These are phyloP conservation scores for Diuraphis noxia DNA, from an alignment of 1,140 invertebrate species.

Conservation along the genomic window DNA sequence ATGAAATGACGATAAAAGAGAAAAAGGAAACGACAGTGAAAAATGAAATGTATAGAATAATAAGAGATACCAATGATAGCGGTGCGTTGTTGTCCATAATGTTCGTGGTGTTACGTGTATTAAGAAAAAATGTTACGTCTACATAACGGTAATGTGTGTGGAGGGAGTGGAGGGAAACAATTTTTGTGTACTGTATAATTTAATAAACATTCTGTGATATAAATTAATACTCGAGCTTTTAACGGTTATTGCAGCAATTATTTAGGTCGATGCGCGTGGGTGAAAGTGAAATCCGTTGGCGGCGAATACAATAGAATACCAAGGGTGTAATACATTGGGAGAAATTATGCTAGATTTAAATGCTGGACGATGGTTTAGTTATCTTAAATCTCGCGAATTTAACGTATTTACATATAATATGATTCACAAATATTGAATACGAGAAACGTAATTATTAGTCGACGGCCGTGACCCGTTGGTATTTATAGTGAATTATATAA, in stretches of 20 bases:
- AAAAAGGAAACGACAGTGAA: slow-evolving; percentile 20
- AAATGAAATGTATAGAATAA: slow-evolving; percentile 28
- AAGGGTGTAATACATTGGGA: background rate
- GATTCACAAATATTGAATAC: background rate
- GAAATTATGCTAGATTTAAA: background rate
- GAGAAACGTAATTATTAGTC: background rate
- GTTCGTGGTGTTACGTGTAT: background rate
- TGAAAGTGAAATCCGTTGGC: background rate
- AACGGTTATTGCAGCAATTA: background rate
- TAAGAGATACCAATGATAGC: slow-evolving; percentile 5
- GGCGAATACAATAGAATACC: background rate
- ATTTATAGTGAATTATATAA: background rate
- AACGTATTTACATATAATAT: background rate
- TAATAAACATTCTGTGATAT: background rate
- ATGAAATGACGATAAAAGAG: background rate
- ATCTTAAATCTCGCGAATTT: background rate
- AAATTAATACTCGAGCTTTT: background rate
- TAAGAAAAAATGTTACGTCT: background rate
- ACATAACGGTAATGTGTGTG: background rate
- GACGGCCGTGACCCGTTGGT: background rate
- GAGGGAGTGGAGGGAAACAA: background rate
- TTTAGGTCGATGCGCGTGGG: background rate
- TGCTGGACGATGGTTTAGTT: background rate
- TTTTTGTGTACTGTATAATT: background rate
- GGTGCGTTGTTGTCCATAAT: background rate